Conservation (phyloP, 2,113 vertebrate species). For the Phrynosoma platyrhinos region DNA sequence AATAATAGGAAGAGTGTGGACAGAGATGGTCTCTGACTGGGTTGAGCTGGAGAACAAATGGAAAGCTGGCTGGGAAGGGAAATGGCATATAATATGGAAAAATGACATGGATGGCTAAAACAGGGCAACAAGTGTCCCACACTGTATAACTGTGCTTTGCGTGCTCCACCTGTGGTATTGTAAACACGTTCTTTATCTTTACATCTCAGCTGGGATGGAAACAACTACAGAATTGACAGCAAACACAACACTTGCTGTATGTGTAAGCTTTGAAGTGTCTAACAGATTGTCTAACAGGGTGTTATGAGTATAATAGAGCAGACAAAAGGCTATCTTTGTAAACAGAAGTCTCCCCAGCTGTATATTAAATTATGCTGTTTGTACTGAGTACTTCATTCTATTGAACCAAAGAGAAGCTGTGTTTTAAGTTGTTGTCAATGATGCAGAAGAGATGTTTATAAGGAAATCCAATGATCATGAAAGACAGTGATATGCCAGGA, state of each 20-base stretch:
- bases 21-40: neutral
- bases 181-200: neutral
- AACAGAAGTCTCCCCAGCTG: neutral
- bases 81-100: neutral
- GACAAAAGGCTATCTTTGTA: neutral
- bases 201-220: neutral
- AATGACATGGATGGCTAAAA: neutral
- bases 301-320: neutral
- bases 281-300: no score
- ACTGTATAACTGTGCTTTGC: neutral
- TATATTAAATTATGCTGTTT: neutral
- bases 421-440: slow-evolving; percentile 58
- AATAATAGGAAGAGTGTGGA: no score
- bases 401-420: neutral
- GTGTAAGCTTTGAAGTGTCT: neutral
- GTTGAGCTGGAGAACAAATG: neutral
- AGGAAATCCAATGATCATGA: slow-evolving; percentile 66
- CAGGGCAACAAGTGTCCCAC: neutral
- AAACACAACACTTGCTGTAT: neutral
- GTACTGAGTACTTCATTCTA: neutral
- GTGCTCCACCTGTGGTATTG: neutral
- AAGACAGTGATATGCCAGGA: slow-evolving; percentile 62
- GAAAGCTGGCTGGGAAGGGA: neutral
- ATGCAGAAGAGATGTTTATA: slow-evolving; percentile 63
- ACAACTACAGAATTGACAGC: neutral